A percentile compares a stretch with the other conserved stretches of the same genome.
Conservation (phyloP, 1,140 invertebrate species). For the Procambarus clarkii region DNA sequence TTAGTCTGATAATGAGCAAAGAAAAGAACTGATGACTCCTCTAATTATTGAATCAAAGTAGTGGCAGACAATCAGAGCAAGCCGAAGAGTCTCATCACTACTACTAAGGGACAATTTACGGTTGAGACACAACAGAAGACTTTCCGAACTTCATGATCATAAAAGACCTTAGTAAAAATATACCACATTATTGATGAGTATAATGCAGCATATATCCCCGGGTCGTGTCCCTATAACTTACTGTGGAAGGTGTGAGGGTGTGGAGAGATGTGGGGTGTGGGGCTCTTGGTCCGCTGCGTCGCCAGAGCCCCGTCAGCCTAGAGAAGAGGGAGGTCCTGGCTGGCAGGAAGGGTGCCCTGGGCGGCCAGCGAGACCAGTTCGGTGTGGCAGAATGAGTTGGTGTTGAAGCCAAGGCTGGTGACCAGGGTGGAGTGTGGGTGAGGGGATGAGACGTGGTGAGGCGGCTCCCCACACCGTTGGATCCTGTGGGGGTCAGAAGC, state of each 20-base stretch:
- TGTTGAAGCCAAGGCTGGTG: background rate
- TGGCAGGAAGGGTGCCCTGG: background rate
- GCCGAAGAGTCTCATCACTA: too few relatives aligned
- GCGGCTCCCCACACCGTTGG: constrained; percentile 8
- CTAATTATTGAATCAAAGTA: too few relatives aligned
- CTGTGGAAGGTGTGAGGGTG: background rate
- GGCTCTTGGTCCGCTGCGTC: too few relatives aligned
- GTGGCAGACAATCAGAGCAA: too few relatives aligned
- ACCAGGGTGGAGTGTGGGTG: background rate
- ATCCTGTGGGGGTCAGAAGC: background rate
- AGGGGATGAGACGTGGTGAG: background rate
- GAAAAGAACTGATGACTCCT: too few relatives aligned
- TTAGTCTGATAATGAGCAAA: too few relatives aligned
- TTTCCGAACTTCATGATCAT: too few relatives aligned
- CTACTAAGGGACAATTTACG: too few relatives aligned
- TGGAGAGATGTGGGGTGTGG: background rate
- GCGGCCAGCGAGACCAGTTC: background rate
- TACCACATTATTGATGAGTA: too few relatives aligned
- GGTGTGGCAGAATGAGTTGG: background rate
- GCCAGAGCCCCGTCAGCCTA: background rate
- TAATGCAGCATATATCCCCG: too few relatives aligned
- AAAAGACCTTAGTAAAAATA: too few relatives aligned
- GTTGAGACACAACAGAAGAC: too few relatives aligned
- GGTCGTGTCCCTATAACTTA: background rate
- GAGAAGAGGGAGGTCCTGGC: background rate